Percentiles rank a stretch among this genome's conserved stretches.
Conservation (phyloP, 1,140 invertebrate genomes). For the Brachionus angularis region DNA sequence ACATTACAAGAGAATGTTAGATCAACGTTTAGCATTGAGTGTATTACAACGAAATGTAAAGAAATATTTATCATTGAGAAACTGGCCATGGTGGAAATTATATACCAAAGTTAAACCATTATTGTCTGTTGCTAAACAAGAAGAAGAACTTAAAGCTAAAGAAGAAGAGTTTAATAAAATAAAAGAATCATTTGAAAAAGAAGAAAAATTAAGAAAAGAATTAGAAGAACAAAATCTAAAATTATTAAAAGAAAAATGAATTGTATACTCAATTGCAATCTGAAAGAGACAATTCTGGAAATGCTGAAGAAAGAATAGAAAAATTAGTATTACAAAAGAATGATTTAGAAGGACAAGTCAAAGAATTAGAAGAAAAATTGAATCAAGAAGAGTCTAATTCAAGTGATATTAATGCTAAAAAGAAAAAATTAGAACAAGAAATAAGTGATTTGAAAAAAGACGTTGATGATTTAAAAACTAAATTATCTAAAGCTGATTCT, state of each 20-base stretch:
- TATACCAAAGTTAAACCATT: slow-evolving; percentile 97
- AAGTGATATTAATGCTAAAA: slow-evolving; percentile 80
- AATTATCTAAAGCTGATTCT: slow-evolving; percentile 77
- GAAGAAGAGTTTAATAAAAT: slow-evolving; percentile 90
- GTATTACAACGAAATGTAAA: slow-evolving; percentile 97
- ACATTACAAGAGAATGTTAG: slow-evolving; percentile 93
- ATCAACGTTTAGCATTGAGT: slow-evolving; percentile 92
- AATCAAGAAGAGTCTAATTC: slow-evolving; percentile 89
- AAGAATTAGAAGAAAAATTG: slow-evolving; percentile 92
- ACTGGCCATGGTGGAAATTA: slow-evolving; percentile 99
- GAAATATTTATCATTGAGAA: slow-evolving; percentile 93
- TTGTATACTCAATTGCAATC: slow-evolving; percentile 79
- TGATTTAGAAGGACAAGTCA: slow-evolving; percentile 88
- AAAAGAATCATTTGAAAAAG: slow-evolving; percentile 84
- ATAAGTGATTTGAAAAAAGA: slow-evolving; percentile 89
- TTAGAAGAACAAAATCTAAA: slow-evolving; percentile 86
- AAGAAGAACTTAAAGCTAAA: slow-evolving; percentile 96
- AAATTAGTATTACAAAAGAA: slow-evolving; percentile 91
- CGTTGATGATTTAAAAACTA: slow-evolving; percentile 86
- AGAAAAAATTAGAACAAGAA: slow-evolving; percentile 93
- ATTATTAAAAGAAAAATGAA: slow-evolving; percentile 71
- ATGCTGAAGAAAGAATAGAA: slow-evolving; percentile 82
- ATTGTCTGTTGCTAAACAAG: slow-evolving; percentile 92
- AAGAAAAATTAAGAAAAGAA: slow-evolving; percentile 93
- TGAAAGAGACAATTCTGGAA: slow-evolving; percentile 69